phyloP scores from a whole-genome alignment of 1,140 invertebrate genomes.

The Philotrypesis tridentata region DNA sequence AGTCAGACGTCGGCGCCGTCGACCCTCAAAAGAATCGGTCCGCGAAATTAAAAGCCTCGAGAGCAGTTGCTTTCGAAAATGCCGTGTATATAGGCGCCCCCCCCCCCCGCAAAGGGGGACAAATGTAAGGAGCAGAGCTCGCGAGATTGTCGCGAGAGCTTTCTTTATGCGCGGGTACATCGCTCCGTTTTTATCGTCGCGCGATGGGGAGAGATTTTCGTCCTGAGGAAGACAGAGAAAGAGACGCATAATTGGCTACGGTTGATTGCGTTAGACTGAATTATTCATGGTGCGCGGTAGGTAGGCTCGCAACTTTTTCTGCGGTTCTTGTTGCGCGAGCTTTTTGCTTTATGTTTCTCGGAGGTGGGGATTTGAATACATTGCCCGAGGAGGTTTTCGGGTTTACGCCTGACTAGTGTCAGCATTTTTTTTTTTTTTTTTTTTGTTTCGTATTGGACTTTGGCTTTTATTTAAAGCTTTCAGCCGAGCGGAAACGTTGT shows the following conservation, averaged over 20 bases:
- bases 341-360: background rate
- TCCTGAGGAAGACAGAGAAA: background rate
- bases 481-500: background rate
- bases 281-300: background rate
- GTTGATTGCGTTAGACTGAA: conserved; percentile 17
- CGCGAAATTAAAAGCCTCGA: background rate
- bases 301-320: background rate
- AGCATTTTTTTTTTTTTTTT: background rate
- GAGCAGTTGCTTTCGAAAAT: background rate
- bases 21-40: background rate
- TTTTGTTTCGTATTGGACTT: too few relatives aligned
- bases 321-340: background rate
- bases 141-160: background rate
- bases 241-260: background rate
- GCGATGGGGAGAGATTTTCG: background rate
- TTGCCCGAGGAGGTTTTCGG: background rate
- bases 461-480: background rate
- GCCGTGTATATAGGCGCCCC: too few relatives aligned
- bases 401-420: background rate
- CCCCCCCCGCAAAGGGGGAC: too few relatives aligned
- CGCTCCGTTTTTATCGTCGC: background rate
- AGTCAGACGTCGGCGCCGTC: too few relatives aligned
- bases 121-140: background rate
- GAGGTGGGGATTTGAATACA: background rate
- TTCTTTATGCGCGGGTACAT: background rate